Base-by-base conservation (phyloP, 2,113 vertebrate genomes). In the Phasianus colchicus region DNA sequence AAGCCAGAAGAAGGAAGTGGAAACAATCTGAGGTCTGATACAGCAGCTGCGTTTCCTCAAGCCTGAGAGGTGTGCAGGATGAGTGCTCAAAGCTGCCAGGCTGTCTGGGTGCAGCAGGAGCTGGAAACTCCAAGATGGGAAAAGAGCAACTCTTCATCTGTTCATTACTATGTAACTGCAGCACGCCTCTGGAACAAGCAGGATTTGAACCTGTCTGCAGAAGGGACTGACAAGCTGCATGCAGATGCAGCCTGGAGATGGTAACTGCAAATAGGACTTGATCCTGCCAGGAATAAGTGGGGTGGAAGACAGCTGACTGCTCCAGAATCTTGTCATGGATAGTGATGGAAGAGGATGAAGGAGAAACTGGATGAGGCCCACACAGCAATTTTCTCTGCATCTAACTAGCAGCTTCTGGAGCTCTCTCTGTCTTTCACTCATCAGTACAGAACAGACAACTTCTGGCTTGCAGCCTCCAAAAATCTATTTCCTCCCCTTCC, bases 31-130 rank as follows among this genome's bases (percentile, higher is more conserved):
- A 47, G 57, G 30, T 29, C 4, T 1, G 2, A n/a, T 67, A 47
- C 2, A 1, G 58, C 73, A 88, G 63, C 24, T 3, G 3, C n/a
- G 32, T 8, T 17, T 61, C 21, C 5, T 0, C 1, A 32, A 52
- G 50, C 50, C 55, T 48, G 54, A 67, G 25, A n/a, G 21, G 57
- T 4, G n/a, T 64, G 47, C 65, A 60, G 47, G 72, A 30, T 1
- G 29, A 78, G 47, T 11, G 32, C 12, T 4, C 42, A 60, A 60
- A 52, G 36, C 36, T 13, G 5, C 32, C 73, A 40, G 63, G 30
- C 42, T 83, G 63, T 40, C 50, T 22, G 2, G 6, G 57, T 5
- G 3, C 8, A 60, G 27, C 48, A 77, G 47, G 36, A 69, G 43
- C 47, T 81, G 66, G 29, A 22, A 30, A 20, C 24, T 43, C 54